phyloP scores from a whole-genome alignment of 2,888 invertebrate genomes.

The Orthosia gracilis region DNA sequence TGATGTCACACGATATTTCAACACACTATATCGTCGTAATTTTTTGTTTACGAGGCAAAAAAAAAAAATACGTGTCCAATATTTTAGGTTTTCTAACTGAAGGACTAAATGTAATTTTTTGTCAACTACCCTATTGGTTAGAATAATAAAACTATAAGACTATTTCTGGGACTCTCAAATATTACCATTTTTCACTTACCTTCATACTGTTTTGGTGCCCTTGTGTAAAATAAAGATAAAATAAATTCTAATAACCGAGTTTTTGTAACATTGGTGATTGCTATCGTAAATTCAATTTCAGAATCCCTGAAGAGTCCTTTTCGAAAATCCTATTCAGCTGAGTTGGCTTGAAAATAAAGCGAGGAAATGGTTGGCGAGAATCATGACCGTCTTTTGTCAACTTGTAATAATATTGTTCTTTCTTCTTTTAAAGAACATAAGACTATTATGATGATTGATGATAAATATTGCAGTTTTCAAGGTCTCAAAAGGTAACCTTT shows the following conservation, averaged over 20 bases:
- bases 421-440: neutral
- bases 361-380: neutral
- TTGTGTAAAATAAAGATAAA: constrained; percentile 18
- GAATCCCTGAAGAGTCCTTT: constrained; percentile 32
- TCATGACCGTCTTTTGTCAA: neutral
- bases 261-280: constrained; percentile 21
- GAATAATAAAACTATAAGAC: neutral
- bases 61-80: no score
- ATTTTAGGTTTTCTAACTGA: no score
- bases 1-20: no score
- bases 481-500: no score
- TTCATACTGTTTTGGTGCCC: neutral
- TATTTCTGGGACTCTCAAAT: neutral
- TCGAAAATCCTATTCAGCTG: constrained; percentile 26
- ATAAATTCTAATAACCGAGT: constrained; percentile 33
- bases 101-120: no score
- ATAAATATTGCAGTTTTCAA: no score
- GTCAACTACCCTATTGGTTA: neutral
- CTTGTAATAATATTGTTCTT: neutral
- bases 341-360: neutral
- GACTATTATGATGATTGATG: no score
- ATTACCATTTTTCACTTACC: neutral
- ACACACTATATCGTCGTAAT: no score
- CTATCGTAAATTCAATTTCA: constrained; percentile 31
- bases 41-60: no score